A percentile compares a stretch with the other conserved stretches of the same genome.
These are phyloP conservation scores for Ericerus pela DNA, from an alignment of 1,140 invertebrate genomes.

Conservation along the genomic window DNA sequence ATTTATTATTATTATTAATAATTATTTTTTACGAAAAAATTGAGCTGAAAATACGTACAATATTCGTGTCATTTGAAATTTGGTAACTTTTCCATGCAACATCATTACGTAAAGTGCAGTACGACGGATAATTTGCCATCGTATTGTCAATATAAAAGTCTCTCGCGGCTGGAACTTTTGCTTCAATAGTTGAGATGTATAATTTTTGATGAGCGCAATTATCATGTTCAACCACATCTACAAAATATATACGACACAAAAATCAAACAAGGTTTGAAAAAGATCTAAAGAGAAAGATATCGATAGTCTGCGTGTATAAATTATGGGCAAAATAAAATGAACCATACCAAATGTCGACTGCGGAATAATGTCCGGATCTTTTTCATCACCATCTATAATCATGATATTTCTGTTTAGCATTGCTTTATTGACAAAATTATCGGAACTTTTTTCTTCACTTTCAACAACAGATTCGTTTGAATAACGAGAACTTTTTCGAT, in stretches of 20 bases:
- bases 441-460: background rate
- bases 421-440: background rate
- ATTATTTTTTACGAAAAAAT: too few relatives aligned
- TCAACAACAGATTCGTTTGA: background rate
- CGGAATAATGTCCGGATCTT: slow-evolving; percentile 1
- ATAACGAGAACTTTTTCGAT: background rate
- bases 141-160: background rate
- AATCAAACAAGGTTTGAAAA: background rate
- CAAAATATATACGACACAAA: background rate
- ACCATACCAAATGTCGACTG: background rate
- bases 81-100: background rate
- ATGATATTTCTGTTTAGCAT: background rate
- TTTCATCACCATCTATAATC: background rate
- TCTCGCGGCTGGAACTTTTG: background rate
- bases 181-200: background rate
- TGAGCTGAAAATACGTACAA: too few relatives aligned
- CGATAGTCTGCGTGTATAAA: background rate
- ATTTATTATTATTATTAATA: too few relatives aligned
- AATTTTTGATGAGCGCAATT: background rate
- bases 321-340: background rate
- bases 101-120: background rate
- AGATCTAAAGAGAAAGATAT: background rate
- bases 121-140: background rate
- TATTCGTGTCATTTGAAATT: background rate
- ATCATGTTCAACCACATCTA: background rate